phyloP scores from a whole-genome alignment of 2,888 invertebrate genomes.

The Timema podura region DNA sequence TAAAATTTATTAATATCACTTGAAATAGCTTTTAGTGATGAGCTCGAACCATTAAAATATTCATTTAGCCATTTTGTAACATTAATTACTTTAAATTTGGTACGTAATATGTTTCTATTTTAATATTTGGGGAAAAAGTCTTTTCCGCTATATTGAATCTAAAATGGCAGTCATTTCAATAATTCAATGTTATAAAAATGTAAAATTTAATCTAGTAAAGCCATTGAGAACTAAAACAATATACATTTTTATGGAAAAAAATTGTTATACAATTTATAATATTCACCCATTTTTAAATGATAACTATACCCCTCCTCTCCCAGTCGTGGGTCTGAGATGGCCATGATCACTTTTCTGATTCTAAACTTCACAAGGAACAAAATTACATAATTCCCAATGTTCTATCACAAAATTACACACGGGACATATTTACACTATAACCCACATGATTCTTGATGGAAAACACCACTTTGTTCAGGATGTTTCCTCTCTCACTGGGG shows the following conservation, averaged over 20 bases:
- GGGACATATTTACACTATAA: too few species aligned
- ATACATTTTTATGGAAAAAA: neutral
- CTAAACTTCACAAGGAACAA: conserved; percentile 1
- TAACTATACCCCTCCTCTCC: neutral
- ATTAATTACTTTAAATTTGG: too few species aligned
- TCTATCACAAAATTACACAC: too few species aligned
- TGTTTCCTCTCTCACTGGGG: conserved; percentile 11
- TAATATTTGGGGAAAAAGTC: too few species aligned
- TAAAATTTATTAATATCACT: neutral
- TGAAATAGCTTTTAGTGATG: too few species aligned
- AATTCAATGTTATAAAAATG: too few species aligned
- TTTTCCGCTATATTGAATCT: too few species aligned
- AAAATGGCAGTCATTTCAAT: too few species aligned
- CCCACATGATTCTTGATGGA: conserved; percentile 92
- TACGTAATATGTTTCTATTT: too few species aligned
- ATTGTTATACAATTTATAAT: neutral
- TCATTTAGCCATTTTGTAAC: neutral
- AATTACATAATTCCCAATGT: neutral
- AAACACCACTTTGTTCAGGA: conserved; percentile 79
- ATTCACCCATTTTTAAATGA: neutral
- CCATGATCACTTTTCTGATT: conserved; percentile 4
- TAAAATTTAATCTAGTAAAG: too few species aligned
- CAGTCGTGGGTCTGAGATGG: neutral
- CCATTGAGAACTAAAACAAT: too few species aligned
- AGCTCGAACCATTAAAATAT: neutral